Evolutionary conservation across 1,140 invertebrate genomes (phyloP), one percentile per base, ranked within the genome.

Genomic region (Centruroides vittatus): DNA sequence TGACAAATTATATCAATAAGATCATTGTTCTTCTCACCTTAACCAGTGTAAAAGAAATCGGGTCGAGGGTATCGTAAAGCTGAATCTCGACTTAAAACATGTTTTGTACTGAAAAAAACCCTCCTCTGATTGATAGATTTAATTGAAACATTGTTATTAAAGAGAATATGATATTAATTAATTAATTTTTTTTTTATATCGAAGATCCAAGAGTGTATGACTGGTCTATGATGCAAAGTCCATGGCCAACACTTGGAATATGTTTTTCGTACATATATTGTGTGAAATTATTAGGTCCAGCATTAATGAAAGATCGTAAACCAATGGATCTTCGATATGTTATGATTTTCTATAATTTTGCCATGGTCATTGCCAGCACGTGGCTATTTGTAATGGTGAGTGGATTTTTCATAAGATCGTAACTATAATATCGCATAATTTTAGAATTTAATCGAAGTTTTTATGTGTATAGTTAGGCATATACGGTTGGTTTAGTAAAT

Each of bases 201-300:
- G 65, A 77, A 91, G 91, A 95, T 83, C 84, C 86, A 35, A 81
- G 93, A 66, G 89, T 95, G 36, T 86, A 84, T 65, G 82, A 84
- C 69, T 95, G 90, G 89, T 75, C 83, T n/a, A 82, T 97, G 78
- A 92, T 95, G 86, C 83, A 82, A 59, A 87, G 87, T 63, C 91
- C 91, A 23, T 78, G 86, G 67, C 92, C 92, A 12, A 96, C 92
- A 3, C 70, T 94, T 36, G 75, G 77, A 23, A 83, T 89, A 66
- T 93, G 89, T 74, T 64, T 65, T 23, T 57, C 64, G 3, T 69
- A 69, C 52, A 53, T 67, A 11, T 57, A 59, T n/a, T 67, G 68
- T 51, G 64, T 69, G 9, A 67, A 67, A 55, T 48, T 59, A 41
- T 49, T 82, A 35, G 89, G 88, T 9, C 89, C 89, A 34, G 86